phyloP scores from a whole-genome alignment of 2,888 invertebrate genomes.

The Dermolepida albohirtum region DNA sequence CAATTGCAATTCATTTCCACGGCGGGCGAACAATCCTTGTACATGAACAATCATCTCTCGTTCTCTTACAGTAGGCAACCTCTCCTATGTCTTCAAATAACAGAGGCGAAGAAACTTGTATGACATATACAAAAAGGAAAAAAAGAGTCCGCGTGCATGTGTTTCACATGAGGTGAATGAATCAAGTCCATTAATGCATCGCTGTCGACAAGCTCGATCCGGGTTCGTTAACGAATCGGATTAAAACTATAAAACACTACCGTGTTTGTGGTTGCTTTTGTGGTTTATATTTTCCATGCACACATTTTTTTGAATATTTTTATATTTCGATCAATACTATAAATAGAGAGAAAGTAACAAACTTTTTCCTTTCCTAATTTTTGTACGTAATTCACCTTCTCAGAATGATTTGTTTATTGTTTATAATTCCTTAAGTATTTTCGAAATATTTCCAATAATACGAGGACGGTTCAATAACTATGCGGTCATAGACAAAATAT shows the following conservation, averaged over 20 bases:
- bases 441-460: too few species aligned
- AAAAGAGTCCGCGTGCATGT: constrained; percentile 10
- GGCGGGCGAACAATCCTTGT: background rate
- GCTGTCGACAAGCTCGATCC: constrained; percentile 2
- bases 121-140: background rate
- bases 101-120: background rate
- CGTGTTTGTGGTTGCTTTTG: constrained; percentile 9
- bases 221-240: constrained; percentile 6
- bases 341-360: too few species aligned
- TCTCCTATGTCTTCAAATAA: background rate
- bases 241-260: constrained; percentile 5
- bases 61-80: background rate
- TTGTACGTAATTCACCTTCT: too few species aligned
- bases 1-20: constrained; percentile 20
- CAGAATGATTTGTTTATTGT: too few species aligned
- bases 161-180: constrained; percentile 32
- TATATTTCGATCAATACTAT: too few species aligned
- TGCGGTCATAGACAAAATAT: too few species aligned
- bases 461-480: too few species aligned
- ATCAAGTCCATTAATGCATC: constrained; percentile 21
- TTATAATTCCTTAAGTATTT: too few species aligned
- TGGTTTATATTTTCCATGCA: background rate
- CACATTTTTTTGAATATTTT: too few species aligned
- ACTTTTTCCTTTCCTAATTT: too few species aligned
- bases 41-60: background rate